Percentiles rank a stretch among this genome's conserved stretches.
Evolutionary conservation across 2,113 vertebrate species (phyloP).

Genomic region (Dolichallabes microphthalmus): DNA sequence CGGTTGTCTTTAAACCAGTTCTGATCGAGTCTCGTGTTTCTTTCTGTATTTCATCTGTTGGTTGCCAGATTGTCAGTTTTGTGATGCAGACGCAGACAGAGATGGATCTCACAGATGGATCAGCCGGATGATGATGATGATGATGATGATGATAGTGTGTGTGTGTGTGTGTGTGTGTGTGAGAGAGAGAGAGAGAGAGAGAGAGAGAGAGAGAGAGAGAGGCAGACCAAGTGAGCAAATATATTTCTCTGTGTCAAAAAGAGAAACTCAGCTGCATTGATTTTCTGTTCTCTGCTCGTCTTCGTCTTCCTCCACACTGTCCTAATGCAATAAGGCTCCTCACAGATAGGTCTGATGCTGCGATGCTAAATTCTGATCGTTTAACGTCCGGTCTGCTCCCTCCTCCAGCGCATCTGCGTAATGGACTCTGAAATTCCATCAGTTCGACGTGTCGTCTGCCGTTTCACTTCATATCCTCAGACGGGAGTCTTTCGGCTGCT

Average conservation of each 20-base stretch:
- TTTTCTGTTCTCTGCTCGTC: constrained; percentile 52
- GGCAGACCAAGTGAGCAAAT: constrained; percentile 15
- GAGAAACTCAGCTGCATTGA: constrained; percentile 54
- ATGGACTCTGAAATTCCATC: constrained; percentile 56
- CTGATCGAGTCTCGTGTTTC: constrained; percentile 43
- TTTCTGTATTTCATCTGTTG: constrained; percentile 34
- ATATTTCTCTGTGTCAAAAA: constrained; percentile 38
- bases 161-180: no score
- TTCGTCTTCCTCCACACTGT: constrained; percentile 45
- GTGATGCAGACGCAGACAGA: background rate
- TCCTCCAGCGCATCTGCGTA: constrained; percentile 37
- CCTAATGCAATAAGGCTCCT: constrained; percentile 57
- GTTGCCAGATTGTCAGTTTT: background rate
- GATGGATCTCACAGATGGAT: constrained; percentile 23
- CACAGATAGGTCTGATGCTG: constrained; percentile 47
- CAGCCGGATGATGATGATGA: constrained; percentile 4
- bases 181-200: background rate
- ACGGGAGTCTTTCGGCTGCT: constrained; percentile 2
- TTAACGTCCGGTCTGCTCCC: constrained; percentile 41
- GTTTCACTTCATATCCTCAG: constrained; percentile 39
- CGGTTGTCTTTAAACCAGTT: background rate
- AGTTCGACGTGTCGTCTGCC: constrained; percentile 27
- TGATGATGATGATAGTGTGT: background rate
- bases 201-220: background rate
- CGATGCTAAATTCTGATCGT: constrained; percentile 40